phyloP scores from a whole-genome alignment of 2,888 invertebrate species.

The Tenthredo amoena region DNA sequence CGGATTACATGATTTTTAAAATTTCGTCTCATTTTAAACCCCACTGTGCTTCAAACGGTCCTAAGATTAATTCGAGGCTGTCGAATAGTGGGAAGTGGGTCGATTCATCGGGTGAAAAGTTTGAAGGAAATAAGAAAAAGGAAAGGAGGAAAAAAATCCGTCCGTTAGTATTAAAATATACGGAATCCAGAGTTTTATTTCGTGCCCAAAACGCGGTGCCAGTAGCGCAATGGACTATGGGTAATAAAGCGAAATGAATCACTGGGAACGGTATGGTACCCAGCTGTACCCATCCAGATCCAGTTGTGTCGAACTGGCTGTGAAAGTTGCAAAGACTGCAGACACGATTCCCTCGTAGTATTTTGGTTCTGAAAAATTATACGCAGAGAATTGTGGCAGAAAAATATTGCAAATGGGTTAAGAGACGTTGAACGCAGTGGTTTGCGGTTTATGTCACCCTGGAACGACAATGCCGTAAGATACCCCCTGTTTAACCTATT shows the following conservation, averaged over 20 bases:
- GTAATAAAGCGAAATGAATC: constrained; percentile 45
- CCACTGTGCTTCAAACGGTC: neutral
- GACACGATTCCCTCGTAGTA: neutral
- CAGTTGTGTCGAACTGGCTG: constrained; percentile 36
- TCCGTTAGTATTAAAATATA: constrained; percentile 10
- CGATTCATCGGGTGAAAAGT: neutral
- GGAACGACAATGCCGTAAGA: neutral
- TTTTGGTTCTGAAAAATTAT: neutral
- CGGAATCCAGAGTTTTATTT: neutral
- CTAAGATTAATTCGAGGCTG: neutral
- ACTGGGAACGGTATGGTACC: neutral
- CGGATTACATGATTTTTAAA: neutral
- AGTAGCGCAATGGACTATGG: constrained; percentile 30
- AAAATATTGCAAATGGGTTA: neutral
- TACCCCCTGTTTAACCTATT: neutral
- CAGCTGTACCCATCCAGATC: neutral
- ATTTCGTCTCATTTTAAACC: neutral
- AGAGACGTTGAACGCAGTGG: neutral
- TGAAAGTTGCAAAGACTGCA: constrained; percentile 25
- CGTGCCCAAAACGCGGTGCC: neutral
- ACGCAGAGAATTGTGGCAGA: neutral
- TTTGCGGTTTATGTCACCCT: neutral
- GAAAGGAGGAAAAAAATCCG: neutral
- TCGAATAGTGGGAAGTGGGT: neutral
- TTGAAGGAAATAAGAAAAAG: neutral